Base-by-base conservation (phyloP, 2,888 invertebrate genomes). In the Calameuta filiformis region DNA sequence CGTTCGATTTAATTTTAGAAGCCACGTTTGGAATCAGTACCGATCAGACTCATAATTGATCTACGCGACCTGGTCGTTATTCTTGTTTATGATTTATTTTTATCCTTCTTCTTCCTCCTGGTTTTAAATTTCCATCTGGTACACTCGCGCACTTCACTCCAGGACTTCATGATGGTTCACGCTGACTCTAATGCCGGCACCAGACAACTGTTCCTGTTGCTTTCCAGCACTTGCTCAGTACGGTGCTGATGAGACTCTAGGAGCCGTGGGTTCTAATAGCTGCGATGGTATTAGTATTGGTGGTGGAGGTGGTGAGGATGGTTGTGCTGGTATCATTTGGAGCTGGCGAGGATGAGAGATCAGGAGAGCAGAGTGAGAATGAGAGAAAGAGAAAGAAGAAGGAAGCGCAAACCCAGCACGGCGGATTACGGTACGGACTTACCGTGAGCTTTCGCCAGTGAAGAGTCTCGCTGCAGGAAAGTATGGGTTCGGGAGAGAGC, bases 371-470 rank as follows among this genome's bases (percentile, higher is more conserved):
- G n/a, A 77, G 12, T 37, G 35, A 74, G 68, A 68, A 68, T 35
- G 40, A 37, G 74, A 80, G 80, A 80, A 80, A 73, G 75, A 80
- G 79, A 83, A 23, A 56, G 56, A 56, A 56, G 56, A 56, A 23
- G 56, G 73, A 35, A n/a, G 56, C 71, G 73, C 37, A 37, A 37
- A 40, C 37, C 73, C 56, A 31, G 23, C 12, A 68, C 56, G 56
- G 23, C 56, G 56, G 56, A 23, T 56, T 56, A 56, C 56, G 56
- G 56, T 56, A 23, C 78, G 83, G 83, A 89, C 88, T 87, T 86
- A 87, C 83, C 88, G 86, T 84, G 84, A 83, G 82, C 81, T 84
- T 84, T 84, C 78, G 83, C 78, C 79, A 79, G 82, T 79, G 83
- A 83, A 81, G 84, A 86, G 83, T 86, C 85, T 82, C 83, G 79